phyloP scores from a whole-genome alignment of 2,113 vertebrate species.

The Trogon melanurus region DNA sequence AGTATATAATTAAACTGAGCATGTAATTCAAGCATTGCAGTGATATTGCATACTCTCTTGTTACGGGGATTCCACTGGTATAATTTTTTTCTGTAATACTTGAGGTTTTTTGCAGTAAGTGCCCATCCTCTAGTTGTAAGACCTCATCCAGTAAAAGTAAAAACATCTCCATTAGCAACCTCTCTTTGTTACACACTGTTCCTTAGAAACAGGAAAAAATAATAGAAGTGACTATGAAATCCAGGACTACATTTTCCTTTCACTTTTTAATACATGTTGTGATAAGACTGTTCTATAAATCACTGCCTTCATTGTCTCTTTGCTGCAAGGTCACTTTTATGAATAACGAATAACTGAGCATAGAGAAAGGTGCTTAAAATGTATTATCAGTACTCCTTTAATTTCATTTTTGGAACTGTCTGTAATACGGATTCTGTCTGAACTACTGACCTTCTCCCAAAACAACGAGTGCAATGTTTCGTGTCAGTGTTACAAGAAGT shows the following conservation, averaged over 20 bases:
- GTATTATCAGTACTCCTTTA: background rate
- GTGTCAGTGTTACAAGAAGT: slow-evolving; percentile 13
- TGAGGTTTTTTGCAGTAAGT: background rate
- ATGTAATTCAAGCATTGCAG: background rate
- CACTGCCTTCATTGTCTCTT: background rate
- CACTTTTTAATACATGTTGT: background rate
- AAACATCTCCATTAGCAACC: background rate
- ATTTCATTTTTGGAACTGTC: background rate
- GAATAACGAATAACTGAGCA: background rate
- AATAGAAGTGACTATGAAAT: background rate
- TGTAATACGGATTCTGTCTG: background rate
- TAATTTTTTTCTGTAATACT: background rate
- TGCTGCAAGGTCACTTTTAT: background rate
- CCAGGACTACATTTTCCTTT: background rate
- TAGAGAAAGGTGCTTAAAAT: background rate
- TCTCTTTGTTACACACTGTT: background rate
- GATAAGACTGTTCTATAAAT: background rate
- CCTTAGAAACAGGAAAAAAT: background rate
- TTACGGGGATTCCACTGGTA: background rate
- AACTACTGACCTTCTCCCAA: slow-evolving; percentile 50
- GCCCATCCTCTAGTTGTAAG: background rate
- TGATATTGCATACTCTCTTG: background rate
- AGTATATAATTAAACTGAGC: background rate
- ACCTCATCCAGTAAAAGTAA: background rate
- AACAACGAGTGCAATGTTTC: slow-evolving; percentile 46